These are phyloP conservation scores for Caenorhabditis panamensis DNA, from an alignment of 2,888 invertebrate genomes.

Conservation along the genomic window DNA sequence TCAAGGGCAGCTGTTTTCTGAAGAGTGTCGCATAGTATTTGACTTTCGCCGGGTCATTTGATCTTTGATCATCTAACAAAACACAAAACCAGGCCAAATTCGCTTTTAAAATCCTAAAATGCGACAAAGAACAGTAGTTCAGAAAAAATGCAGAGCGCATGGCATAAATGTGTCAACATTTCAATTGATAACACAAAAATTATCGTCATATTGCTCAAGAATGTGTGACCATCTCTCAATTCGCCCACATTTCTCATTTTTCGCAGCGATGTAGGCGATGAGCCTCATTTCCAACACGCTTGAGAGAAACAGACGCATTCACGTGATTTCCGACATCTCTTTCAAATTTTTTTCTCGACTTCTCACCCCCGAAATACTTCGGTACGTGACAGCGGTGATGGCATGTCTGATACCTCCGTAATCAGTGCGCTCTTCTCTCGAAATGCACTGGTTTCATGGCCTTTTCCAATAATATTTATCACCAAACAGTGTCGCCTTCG, in stretches of 20 bases:
- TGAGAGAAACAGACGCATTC: slow-evolving; percentile 3
- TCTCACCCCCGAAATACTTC: slow-evolving; percentile 25
- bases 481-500: slow-evolving; percentile 2
- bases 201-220: slow-evolving; percentile 12
- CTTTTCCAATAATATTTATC: slow-evolving; percentile 39
- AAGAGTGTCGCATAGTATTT: background rate
- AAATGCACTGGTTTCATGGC: slow-evolving; percentile 42
- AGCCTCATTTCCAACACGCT: background rate
- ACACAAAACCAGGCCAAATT: too few species aligned
- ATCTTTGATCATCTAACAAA: background rate
- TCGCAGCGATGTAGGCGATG: background rate
- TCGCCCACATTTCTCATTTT: slow-evolving; percentile 13
- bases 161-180: slow-evolving; percentile 16
- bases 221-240: slow-evolving; percentile 10
- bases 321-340: slow-evolving; percentile 45
- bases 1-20: background rate
- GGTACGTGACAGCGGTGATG: slow-evolving; percentile 40
- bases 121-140: slow-evolving; percentile 11
- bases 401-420: slow-evolving; percentile 27
- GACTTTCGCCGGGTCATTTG: slow-evolving; percentile 1
- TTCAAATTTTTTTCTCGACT: slow-evolving; percentile 18
- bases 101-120: background rate
- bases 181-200: slow-evolving; percentile 16
- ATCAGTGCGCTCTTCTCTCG: slow-evolving; percentile 4
- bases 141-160: background rate